Percentiles rank a stretch among this genome's conserved stretches.
Evolutionary conservation across 2,888 invertebrate species (phyloP).

Genomic region (Siphonodentalium dalli): DNA sequence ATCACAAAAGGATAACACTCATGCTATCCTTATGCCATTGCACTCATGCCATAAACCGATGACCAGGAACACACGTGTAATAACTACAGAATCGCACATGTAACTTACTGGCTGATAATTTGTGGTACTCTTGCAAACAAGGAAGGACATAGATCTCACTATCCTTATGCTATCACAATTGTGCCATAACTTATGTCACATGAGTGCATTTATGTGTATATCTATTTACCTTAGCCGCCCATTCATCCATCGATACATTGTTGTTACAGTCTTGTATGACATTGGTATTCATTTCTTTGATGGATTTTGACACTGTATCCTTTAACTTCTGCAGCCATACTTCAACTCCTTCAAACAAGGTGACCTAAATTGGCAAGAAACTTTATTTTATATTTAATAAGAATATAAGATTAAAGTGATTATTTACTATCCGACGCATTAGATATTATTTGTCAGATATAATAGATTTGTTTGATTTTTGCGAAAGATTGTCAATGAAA

Average conservation of each 20-base stretch:
- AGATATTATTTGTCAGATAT: neutral
- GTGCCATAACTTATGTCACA: neutral
- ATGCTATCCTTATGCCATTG: no score
- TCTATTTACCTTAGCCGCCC: slow-evolving; percentile 59
- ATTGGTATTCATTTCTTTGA: slow-evolving; percentile 48
- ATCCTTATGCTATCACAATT: no score
- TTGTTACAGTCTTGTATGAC: slow-evolving; percentile 57
- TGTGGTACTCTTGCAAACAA: no score
- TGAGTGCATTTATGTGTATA: neutral
- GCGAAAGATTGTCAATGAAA: neutral
- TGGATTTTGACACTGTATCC: slow-evolving; percentile 51
- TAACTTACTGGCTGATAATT: no score
- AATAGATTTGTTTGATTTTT: neutral
- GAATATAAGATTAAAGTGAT: neutral
- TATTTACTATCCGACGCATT: neutral
- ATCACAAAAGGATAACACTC: no score
- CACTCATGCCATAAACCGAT: no score
- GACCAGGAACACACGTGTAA: no score
- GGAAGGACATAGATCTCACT: no score
- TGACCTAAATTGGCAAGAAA: slow-evolving; percentile 56
- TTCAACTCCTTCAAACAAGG: slow-evolving; percentile 59
- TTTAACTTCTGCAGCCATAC: slow-evolving; percentile 58
- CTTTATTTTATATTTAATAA: neutral
- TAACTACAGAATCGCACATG: no score
- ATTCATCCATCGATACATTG: slow-evolving; percentile 59